These are phyloP conservation scores for Dione vanillae DNA, from an alignment of 2,888 invertebrate genomes.

Conservation along the genomic window DNA sequence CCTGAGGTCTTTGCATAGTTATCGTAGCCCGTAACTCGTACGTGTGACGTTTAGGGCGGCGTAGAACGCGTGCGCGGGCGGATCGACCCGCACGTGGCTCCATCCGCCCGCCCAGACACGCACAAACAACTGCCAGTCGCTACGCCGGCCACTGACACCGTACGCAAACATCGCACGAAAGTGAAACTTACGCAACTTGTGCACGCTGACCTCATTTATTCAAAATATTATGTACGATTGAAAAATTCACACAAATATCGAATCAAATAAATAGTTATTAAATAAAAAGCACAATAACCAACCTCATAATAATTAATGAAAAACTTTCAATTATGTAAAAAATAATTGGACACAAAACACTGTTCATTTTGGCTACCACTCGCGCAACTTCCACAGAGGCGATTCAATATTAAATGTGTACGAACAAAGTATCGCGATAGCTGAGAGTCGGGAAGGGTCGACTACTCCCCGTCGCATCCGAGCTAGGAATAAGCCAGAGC, in stretches of 20 bases:
- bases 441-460: conserved; percentile 33
- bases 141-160: conserved; percentile 48
- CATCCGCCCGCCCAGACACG: conserved; percentile 47
- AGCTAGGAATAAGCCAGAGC: conserved; percentile 62
- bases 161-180: conserved; percentile 28
- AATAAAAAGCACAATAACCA: conserved; percentile 31
- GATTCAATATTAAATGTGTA: conserved; percentile 27
- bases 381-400: conserved; percentile 33
- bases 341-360: conserved; percentile 29
- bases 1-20: conserved; percentile 40
- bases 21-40: conserved; percentile 25
- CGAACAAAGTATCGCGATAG: conserved; percentile 41
- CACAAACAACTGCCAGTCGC: conserved; percentile 49
- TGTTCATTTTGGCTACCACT: conserved; percentile 29
- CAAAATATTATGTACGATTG: background rate
- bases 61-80: conserved; percentile 65
- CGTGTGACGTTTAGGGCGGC: conserved; percentile 59
- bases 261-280: conserved; percentile 9
- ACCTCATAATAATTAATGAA: conserved; percentile 31
- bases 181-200: conserved; percentile 33
- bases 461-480: conserved; percentile 50
- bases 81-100: conserved; percentile 77
- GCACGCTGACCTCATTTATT: conserved; percentile 3
- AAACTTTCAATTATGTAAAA: conserved; percentile 19
- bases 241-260: background rate